Evolutionary conservation across 2,888 invertebrate species (phyloP), one percentile per base, ranked within the genome.

Genomic region (Cantharis rufa): DNA sequence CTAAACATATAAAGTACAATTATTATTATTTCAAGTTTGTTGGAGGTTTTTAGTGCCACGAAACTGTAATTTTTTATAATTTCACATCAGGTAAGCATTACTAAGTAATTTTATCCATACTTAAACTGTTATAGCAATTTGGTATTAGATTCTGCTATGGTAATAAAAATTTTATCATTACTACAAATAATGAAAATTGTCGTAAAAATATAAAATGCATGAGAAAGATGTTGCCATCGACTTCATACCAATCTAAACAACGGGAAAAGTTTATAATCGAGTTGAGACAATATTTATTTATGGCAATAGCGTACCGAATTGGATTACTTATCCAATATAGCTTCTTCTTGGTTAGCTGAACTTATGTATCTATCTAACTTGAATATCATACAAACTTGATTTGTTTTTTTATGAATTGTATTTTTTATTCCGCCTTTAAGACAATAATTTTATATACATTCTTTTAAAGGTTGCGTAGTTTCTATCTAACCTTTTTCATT

Each of bases 231-330:
- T 48, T 48, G 48, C 48, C 48, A 64, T 48, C n/a, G 48, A 48
- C 48, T 48, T 48, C 48, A 48, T 48, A 48, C 71, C 75, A 71
- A 75, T 68, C 66, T 66, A 75, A 71, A 70, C 70, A 75, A 71
- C 76, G 16, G 70, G 71, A 76, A 72, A 75, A 66, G 77, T 76
- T 77, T 79, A 77, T 80, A 80, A 80, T 80, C 78, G 75, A 78
- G 70, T 75, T 79, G 75, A 71, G 76, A 79, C 79, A 79, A 80
- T 80, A 80, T 80, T 80, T 80, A 80, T 80, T 78, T 80, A 77
- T 76, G 77, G 70, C 75, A 73, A 76, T 72, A 71, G 75, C 72
- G 28, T 21, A 66, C 72, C 18, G 72, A 66, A 75, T 75, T 71
- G 71, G 74, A 71, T 75, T 75, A 75, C 71, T 75, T 75, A 72